Evolutionary conservation across 1,140 invertebrate genomes (phyloP), one percentile per base, ranked within the genome.

Genomic region (Meloidogyne floridensis): DNA sequence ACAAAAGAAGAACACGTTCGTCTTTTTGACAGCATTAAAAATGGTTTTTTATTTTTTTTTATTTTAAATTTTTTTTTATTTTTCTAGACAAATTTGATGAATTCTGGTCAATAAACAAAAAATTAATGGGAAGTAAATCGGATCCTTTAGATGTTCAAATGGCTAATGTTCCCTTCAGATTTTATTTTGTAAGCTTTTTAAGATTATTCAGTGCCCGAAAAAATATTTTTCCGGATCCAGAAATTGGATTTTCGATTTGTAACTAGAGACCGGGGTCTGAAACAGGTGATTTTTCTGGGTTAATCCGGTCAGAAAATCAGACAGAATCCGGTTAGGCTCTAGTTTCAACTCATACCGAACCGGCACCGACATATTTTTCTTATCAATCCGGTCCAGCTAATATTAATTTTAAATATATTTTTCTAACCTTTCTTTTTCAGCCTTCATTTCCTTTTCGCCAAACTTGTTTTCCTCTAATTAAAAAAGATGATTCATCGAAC

Each of bases 1-100:
- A 95, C 97, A 87, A 96, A 96, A 88, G 97, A 97, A 90, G 97
- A 99, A 88, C 96, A 98, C 89, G 96, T 95, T 91, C 95, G 98
- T 86, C 91, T 99, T 7, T 99, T 96, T 96, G 92, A 94, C 69
- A 96, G 96, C 43, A 91, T 99, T 81, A 93, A 94, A 89, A 97
- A 98, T 92, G 95, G 94, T 95, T 92, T 88, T 65, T 75, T 75
- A 3, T 32, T 54, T 56, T 54, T 74, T 53, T 70, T 51, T 20
- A 32, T n/a, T 53, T 82, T n/a, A 79, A 4, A 20, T 18, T 83
- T 18, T 69, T 51, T 47, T 74, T 13, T 3, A 80, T 80, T 91
- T 92, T 81, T 32, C 32, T 90, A 95, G 95, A 98, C 90, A 98
- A 97, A 92, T 99, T 98, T 92, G 96, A 99, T 91, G 96, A 98